phyloP scores from a whole-genome alignment of 1,140 invertebrate species.

The Vollenhovia emeryi region DNA sequence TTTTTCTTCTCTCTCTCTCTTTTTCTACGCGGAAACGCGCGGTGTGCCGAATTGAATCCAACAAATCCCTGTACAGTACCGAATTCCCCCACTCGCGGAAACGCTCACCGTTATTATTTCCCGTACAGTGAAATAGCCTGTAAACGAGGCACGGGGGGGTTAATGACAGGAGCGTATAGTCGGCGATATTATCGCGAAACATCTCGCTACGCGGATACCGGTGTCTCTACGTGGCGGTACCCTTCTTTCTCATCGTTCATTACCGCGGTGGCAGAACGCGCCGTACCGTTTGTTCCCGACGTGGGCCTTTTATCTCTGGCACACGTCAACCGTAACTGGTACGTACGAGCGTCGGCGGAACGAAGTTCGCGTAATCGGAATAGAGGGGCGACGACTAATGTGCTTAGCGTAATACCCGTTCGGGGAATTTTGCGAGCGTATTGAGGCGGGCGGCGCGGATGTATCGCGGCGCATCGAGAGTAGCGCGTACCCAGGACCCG shows the following conservation, averaged over 20 bases:
- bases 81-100: background rate
- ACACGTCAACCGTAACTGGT: slow-evolving; percentile 58
- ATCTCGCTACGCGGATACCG: background rate
- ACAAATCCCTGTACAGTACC: background rate
- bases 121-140: background rate
- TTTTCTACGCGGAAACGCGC: background rate
- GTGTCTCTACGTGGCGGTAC: background rate
- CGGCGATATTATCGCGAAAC: background rate
- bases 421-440: slow-evolving; percentile 53
- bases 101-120: background rate
- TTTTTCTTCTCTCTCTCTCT: too few relatives aligned
- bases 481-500: slow-evolving; percentile 19
- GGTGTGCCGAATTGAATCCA: background rate
- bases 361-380: slow-evolving; percentile 66
- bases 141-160: background rate
- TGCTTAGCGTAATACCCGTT: slow-evolving; percentile 74
- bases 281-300: background rate
- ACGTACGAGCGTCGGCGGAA: slow-evolving; percentile 45
- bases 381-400: slow-evolving; percentile 73
- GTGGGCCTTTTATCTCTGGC: slow-evolving; percentile 49
- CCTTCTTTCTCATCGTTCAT: background rate
- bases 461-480: slow-evolving; percentile 13
- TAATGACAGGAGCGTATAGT: background rate
- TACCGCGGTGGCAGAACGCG: too few relatives aligned
- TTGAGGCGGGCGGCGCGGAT: background rate